Evolutionary conservation across 2,797 vertebrate species (phyloP).

Genomic region (Triplophysa yarkandensis): DNA sequence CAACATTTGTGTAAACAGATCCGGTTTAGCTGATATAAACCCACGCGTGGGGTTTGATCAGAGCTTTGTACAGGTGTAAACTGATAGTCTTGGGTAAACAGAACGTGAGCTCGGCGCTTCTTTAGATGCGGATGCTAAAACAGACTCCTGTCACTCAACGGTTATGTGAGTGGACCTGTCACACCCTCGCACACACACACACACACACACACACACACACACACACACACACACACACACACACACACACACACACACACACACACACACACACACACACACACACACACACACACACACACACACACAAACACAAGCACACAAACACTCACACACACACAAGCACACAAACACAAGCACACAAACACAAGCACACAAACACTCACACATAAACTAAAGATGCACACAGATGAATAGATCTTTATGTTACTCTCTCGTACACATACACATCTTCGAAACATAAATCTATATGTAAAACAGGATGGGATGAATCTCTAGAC

Average conservation of each 20-base stretch:
- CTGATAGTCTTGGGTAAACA: constrained; percentile 74
- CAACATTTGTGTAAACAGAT: constrained; percentile 19
- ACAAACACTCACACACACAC: not conserved
- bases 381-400: no score
- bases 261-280: constrained; percentile 7
- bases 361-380: constrained; percentile 14
- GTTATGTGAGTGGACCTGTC: constrained; percentile 26
- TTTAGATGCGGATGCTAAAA: constrained; percentile 35
- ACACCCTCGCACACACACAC: constrained; percentile 3
- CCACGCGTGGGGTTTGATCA: constrained; percentile 56
- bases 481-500: no score
- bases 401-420: constrained; percentile 1
- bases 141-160: constrained; percentile 52
- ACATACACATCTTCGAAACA: not conserved
- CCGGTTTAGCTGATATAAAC: constrained; percentile 41
- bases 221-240: no score
- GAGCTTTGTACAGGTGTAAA: constrained; percentile 67
- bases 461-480: constrained; percentile 6
- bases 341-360: constrained; percentile 10
- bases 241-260: constrained; percentile 13
- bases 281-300: constrained; percentile 15
- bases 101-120: constrained; percentile 64
- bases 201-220: constrained; percentile 10
- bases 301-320: not conserved
- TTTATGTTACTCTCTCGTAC: not conserved